These are phyloP conservation scores for Neosalanx taihuensis DNA, from an alignment of 2,797 vertebrate genomes.

Conservation along the genomic window DNA sequence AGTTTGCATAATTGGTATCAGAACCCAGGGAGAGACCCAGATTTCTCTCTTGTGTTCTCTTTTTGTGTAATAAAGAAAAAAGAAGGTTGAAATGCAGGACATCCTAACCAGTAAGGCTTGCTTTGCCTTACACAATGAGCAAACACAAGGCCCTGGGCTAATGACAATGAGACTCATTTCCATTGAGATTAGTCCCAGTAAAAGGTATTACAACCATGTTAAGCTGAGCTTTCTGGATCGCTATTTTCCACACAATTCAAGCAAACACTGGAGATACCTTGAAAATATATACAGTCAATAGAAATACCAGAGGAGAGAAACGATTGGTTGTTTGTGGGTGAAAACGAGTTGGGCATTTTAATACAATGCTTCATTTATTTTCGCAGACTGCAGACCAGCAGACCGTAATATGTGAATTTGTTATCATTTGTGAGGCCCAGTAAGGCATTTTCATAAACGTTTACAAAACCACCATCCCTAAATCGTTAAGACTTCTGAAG, in stretches of 20 bases:
- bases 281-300: conserved; percentile 46
- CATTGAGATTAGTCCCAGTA: conserved; percentile 64
- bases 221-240: conserved; percentile 40
- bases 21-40: conserved; percentile 59
- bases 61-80: conserved; percentile 43
- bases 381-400: too few species aligned
- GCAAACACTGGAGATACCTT: conserved; percentile 52
- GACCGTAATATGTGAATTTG: neutral
- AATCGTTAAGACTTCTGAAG: neutral
- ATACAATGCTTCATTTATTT: too few species aligned
- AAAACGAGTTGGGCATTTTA: neutral
- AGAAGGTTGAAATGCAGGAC: conserved; percentile 61
- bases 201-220: conserved; percentile 62
- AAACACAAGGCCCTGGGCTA: conserved; percentile 53
- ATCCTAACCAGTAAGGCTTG: conserved; percentile 60
- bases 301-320: conserved; percentile 44
- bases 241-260: conserved; percentile 43
- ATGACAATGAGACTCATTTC: conserved; percentile 70
- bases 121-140: conserved; percentile 46
- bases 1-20: conserved; percentile 81
- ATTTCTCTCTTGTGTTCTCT: conserved; percentile 52
- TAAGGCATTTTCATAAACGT: neutral
- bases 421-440: neutral
- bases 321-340: conserved; percentile 44
- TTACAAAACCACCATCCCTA: neutral